Base-by-base conservation (phyloP, 1,140 invertebrate species). In the Ditylenchus dipsaci region DNA sequence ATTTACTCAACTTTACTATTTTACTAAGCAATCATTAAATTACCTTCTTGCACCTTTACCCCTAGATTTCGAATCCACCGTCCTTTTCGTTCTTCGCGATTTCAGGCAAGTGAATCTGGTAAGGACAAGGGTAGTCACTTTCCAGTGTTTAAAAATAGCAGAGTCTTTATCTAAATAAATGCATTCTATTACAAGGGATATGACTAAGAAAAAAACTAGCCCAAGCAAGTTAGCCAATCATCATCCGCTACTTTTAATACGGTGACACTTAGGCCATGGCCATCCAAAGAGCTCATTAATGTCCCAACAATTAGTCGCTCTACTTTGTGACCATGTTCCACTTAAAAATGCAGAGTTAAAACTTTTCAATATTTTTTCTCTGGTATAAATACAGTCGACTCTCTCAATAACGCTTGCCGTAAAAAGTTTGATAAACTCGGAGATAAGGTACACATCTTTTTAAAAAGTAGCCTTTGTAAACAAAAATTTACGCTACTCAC, bases 271-370 rank as follows among this genome's bases (percentile, higher is more conserved):
- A 91, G 84, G 0, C 91, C 91, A 63, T 88, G 86, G 87, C 90
- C 91, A 73, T 92, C 89, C 59, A 92, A 84, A 0, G 90, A 91
- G 1, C 90, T 91, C 86, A 91, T 89, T 53, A 90, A 84, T 57
- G 87, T 84, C 1, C 90, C 91, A 53, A 86, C 86, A 81, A 89
- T 91, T 5, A 89, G 84, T 62, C 90, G 85, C 67, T 87, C 82
- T 1, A 89, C 84, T 33, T 75, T 80, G 1, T 90, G 85, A 3
- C 85, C 82, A 75, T 85, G 84, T n/a, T 76, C 81, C 71, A 83
- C 88, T 89, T 75, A 82, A 71, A 65, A 73, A 83, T 83, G 11
- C n/a, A 8, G 0, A n/a, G n/a, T n/a, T n/a, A n/a, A n/a, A n/a
- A n/a, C n/a, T n/a, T n/a, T n/a, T n/a, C n/a, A n/a, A n/a, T n/a